Base-by-base conservation (phyloP, 2,113 vertebrate genomes). In the Tringa solitaria region DNA sequence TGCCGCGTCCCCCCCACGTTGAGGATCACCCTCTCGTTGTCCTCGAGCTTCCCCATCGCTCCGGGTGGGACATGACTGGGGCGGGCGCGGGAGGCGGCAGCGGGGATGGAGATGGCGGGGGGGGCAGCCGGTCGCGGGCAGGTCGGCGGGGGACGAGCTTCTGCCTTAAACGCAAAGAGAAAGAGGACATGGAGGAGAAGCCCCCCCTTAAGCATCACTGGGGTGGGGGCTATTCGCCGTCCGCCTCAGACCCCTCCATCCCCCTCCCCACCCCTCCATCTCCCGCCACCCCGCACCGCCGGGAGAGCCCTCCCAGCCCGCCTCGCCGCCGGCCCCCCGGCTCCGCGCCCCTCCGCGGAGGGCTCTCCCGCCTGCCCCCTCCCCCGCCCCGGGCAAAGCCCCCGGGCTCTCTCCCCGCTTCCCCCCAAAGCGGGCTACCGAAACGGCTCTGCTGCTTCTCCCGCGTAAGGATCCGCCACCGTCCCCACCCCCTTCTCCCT, bases 1-100 rank as follows among this genome's bases (percentile, higher is more conserved):
- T 99, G 99, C 93, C 99, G 97, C 94, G 99, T 99, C 79, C 99
- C 99, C 72, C 99, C 99, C 89, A 99, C 99, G 96, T 99, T 99
- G 98, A 99, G 99, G 98, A 99, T 99, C 98, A 99, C 99, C 98
- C 99, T 99, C 99, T 99, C 99, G 98, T 99, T 99, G 97, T 98
- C 99, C 97, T 99, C 99, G 98, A 99, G 99, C 99, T 99, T 99
- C 96, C 99, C 99, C 99, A 99, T 99, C 97, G 98, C 99, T 98
- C 98, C 96, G 98, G 96, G 97, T 98, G 97, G 99, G 99, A 99
- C 99, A 99, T 99, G 99, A 99, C 99, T 99, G 91, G 61, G 90
- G n/a, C 48, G 22, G 63, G 75, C 73, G 48, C 53, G 86, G 86
- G 59, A 73, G 51, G 30, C 33, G 89, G 72, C 70, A 23, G 59